phyloP scores from a whole-genome alignment of 92 coral and sea anemone species.

The Blastomussa wellsi region DNA sequence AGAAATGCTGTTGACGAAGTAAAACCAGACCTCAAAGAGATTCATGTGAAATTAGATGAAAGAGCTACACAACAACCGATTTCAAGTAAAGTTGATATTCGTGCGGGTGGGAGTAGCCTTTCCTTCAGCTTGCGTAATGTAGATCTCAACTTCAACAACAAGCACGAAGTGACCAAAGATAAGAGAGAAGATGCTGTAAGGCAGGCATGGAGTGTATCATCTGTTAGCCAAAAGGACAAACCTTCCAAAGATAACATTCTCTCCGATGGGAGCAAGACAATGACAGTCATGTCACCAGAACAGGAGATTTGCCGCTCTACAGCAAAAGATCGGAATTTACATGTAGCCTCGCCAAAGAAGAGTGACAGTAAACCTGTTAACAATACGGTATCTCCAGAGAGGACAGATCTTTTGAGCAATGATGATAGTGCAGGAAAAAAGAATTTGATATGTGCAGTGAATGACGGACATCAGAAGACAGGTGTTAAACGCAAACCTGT shows the following conservation, averaged over 20 bases:
- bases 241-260: background rate
- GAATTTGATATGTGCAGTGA: conserved; percentile 6
- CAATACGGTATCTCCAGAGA: background rate
- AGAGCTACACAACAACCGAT: background rate
- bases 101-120: background rate
- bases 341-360: background rate
- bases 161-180: background rate
- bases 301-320: background rate
- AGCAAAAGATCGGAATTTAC: background rate
- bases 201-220: conserved; percentile 2
- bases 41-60: background rate
- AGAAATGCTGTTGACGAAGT: background rate
- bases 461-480: conserved; percentile 31
- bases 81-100: background rate
- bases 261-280: background rate
- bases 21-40: conserved; percentile 4
- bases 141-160: background rate
- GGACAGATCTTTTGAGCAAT: conserved; percentile 20
- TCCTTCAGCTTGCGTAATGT: background rate
- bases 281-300: background rate
- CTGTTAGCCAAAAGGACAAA: background rate
- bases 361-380: background rate
- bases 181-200: background rate
- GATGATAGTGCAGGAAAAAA: background rate
- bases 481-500: conserved; percentile 35